A percentile compares a stretch with the other conserved stretches of the same genome.
These are phyloP conservation scores for Ichneumoninae sp. DNA, from an alignment of 2,888 invertebrate species.

Conservation along the genomic window DNA sequence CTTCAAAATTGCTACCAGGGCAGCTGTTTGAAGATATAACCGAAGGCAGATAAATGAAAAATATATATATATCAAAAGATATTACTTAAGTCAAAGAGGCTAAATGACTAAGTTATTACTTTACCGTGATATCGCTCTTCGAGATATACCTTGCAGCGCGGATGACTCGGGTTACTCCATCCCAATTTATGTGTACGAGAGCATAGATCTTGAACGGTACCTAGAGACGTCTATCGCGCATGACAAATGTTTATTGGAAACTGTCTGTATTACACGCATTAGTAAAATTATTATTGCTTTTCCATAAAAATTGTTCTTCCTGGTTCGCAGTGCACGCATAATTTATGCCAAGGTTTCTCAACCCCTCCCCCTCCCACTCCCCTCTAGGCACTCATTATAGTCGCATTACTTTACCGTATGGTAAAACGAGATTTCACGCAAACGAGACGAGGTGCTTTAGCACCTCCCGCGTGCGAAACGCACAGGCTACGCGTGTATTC, in stretches of 20 bases:
- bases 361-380: slow-evolving; percentile 3
- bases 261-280: slow-evolving; percentile 11
- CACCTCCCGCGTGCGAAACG: slow-evolving; percentile 27
- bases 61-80: no score
- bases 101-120: background rate
- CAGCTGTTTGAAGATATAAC: no score
- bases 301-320: slow-evolving; percentile 23
- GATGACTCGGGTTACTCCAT: background rate
- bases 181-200: background rate
- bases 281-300: slow-evolving; percentile 14
- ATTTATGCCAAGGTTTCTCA: slow-evolving; percentile 32
- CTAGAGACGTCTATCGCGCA: background rate
- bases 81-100: background rate
- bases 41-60: no score
- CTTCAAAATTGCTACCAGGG: no score
- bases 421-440: slow-evolving; percentile 27
- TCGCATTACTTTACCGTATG: slow-evolving; percentile 30
- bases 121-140: background rate
- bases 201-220: background rate
- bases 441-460: slow-evolving; percentile 39
- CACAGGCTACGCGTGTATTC: slow-evolving; percentile 41
- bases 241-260: background rate
- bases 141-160: background rate
- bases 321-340: slow-evolving; percentile 24
- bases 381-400: slow-evolving; percentile 21